These are phyloP conservation scores for Lasioglossum baleicum DNA, from an alignment of 1,140 invertebrate species.

Conservation along the genomic window DNA sequence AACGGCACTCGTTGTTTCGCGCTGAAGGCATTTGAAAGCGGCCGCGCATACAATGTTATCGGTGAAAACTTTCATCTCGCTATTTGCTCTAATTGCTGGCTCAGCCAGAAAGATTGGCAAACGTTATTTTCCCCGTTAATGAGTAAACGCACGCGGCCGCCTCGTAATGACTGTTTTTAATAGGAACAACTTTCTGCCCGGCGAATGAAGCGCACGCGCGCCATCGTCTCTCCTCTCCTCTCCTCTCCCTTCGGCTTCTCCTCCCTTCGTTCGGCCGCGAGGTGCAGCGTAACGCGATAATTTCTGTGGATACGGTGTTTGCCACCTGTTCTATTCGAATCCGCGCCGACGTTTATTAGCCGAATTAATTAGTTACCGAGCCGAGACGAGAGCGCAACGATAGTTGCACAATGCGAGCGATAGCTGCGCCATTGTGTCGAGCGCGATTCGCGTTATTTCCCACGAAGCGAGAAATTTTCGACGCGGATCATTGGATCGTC, in stretches of 20 bases:
- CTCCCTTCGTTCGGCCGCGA: too few species aligned
- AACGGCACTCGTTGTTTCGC: too few species aligned
- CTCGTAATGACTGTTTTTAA: slow-evolving; percentile 40
- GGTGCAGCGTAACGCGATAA: slow-evolving; percentile 27
- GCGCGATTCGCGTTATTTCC: too few species aligned
- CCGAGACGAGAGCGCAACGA: too few species aligned
- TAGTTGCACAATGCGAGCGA: too few species aligned
- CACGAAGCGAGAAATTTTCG: too few species aligned
- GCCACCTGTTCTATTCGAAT: slow-evolving; percentile 33
- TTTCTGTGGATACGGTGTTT: slow-evolving; percentile 13
- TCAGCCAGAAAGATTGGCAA: slow-evolving; percentile 41
- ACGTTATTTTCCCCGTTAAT: slow-evolving; percentile 41
- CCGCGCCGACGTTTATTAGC: slow-evolving; percentile 21
- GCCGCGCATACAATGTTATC: slow-evolving; percentile 25
- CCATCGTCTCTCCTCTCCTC: too few species aligned
- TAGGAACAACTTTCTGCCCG: slow-evolving; percentile 28
- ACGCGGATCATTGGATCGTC: too few species aligned
- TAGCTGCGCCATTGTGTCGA: too few species aligned
- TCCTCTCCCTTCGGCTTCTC: too few species aligned
- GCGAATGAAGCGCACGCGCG: slow-evolving; percentile 11
- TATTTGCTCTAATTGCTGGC: slow-evolving; percentile 41
- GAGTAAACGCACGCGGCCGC: slow-evolving; percentile 35
- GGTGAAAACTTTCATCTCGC: slow-evolving; percentile 39
- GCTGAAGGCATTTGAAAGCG: too few species aligned
- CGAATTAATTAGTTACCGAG: slow-evolving; percentile 18